Evolutionary conservation across 2,797 vertebrate species (phyloP).

Genomic region (Aeoliscus strigatus): DNA sequence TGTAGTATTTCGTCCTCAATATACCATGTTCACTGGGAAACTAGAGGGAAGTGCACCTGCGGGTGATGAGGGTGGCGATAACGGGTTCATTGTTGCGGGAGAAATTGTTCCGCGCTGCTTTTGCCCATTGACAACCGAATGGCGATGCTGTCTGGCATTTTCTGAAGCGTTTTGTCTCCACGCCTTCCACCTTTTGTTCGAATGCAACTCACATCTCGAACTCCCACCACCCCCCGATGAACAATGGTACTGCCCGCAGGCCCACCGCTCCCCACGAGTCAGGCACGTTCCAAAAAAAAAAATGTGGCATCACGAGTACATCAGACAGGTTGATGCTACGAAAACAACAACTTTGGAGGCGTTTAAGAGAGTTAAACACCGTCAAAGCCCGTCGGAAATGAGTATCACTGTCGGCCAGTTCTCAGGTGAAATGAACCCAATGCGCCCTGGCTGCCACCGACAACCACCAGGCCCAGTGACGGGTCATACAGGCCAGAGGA

Average conservation of each 20-base stretch:
- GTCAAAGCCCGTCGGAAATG: not conserved
- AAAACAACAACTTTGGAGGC: not conserved
- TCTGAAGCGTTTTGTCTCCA: conserved; percentile 73
- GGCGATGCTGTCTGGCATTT: conserved; percentile 70
- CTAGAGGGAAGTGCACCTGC: conserved; percentile 35
- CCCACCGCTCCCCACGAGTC: conserved; percentile 66
- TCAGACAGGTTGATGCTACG: conserved; percentile 1
- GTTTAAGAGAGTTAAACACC: not conserved
- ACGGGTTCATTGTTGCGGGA: conserved; percentile 56
- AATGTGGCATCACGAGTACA: conserved; percentile 36
- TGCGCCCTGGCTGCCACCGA: not conserved
- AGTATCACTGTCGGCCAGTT: not conserved
- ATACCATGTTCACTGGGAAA: conserved; percentile 10
- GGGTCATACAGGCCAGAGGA: conserved; percentile 52
- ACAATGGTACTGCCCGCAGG: conserved; percentile 67
- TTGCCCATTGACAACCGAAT: conserved; percentile 55
- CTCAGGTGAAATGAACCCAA: not conserved
- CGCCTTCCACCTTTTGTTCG: conserved; percentile 73
- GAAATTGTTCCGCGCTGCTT: conserved; percentile 60
- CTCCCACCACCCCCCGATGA: conserved; percentile 31
- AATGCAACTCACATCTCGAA: conserved; percentile 64
- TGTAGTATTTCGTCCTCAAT: conserved; percentile 10
- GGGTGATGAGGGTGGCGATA: conserved; percentile 16
- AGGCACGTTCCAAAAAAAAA: conserved; percentile 63
- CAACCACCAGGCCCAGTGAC: conserved; percentile 16